phyloP scores from a whole-genome alignment of 2,888 invertebrate species.

The Nineta flava region DNA sequence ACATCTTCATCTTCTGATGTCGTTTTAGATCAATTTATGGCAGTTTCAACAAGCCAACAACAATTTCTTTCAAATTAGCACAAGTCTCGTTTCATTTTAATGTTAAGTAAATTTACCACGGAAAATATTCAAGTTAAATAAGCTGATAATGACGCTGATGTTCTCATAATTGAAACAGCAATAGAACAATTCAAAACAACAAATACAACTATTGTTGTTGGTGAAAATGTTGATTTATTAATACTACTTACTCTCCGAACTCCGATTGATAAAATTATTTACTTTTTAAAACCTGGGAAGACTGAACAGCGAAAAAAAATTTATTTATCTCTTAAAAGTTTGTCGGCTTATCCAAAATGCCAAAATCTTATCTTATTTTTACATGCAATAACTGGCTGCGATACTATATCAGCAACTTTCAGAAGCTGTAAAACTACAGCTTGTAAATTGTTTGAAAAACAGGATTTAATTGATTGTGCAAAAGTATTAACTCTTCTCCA shows the following conservation, averaged over 20 bases:
- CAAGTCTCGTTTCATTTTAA: slow-evolving; percentile 16
- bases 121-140: slow-evolving; percentile 16
- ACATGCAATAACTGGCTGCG: background rate
- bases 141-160: too few species aligned
- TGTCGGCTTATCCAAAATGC: background rate
- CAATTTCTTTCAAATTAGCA: slow-evolving; percentile 16
- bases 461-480: background rate
- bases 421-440: background rate
- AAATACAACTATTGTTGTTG: slow-evolving; percentile 14
- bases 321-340: background rate
- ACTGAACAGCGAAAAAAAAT: background rate
- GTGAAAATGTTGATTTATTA: slow-evolving; percentile 15
- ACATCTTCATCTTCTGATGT: slow-evolving; percentile 15
- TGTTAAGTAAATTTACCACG: slow-evolving; percentile 12
- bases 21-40: slow-evolving; percentile 16
- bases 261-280: background rate
- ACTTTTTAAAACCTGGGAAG: background rate
- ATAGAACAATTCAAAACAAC: slow-evolving; percentile 10
- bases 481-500: background rate
- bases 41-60: slow-evolving; percentile 12
- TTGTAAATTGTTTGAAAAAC: background rate
- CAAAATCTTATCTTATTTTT: background rate
- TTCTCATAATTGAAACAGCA: slow-evolving; percentile 12
- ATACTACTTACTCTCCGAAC: slow-evolving; percentile 6
- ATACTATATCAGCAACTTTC: background rate